Conservation (phyloP, 2,113 vertebrate species). For the Perca flavescens region DNA sequence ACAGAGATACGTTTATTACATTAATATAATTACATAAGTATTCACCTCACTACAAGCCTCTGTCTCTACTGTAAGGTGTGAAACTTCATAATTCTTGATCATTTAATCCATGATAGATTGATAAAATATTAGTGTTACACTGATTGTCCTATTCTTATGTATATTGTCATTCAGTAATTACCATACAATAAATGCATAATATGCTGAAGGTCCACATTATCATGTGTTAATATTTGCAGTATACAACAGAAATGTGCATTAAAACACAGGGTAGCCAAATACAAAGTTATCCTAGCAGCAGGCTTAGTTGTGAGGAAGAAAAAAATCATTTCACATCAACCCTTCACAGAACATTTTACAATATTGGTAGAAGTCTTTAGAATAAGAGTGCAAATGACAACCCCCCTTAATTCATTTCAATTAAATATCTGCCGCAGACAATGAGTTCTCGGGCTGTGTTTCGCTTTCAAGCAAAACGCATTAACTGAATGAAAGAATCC, state of each 20-base stretch:
- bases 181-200: background rate
- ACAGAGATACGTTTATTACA: too few relatives aligned
- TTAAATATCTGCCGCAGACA: constrained; percentile 67
- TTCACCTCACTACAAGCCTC: background rate
- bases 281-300: constrained; percentile 6
- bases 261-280: background rate
- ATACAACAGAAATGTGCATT: background rate
- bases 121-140: background rate
- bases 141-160: background rate
- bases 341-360: constrained; percentile 48
- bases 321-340: constrained; percentile 38
- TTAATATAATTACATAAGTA: background rate
- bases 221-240: background rate
- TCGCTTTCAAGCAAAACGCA: constrained; percentile 66
- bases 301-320: background rate
- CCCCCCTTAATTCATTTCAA: constrained; percentile 53
- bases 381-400: constrained; percentile 55
- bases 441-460: constrained; percentile 56
- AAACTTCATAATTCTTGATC: background rate
- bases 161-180: background rate
- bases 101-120: background rate
- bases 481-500: constrained; percentile 70
- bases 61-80: background rate
- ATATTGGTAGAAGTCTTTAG: constrained; percentile 39
- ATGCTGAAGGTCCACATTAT: background rate